Conservation (phyloP, 2,797 vertebrate species). For the Chelonia mydas region DNA sequence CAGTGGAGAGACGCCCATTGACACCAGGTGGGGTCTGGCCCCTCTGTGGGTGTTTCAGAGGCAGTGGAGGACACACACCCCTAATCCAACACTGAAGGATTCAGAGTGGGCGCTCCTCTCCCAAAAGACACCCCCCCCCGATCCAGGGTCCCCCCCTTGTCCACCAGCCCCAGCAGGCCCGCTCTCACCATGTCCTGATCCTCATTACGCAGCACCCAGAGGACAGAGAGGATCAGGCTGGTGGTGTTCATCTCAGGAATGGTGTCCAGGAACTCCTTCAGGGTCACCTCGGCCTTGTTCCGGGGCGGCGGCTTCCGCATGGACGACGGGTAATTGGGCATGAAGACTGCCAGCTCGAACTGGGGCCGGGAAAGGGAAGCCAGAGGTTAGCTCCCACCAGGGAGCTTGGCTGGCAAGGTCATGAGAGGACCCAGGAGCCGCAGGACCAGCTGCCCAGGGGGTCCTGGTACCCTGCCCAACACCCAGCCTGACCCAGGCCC, state of each 20-base stretch:
- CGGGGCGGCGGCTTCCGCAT: slow-evolving; percentile 84
- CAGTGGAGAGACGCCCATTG: no score
- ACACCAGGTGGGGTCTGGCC: no score
- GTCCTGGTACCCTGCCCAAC: no score
- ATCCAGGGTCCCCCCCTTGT: not conserved
- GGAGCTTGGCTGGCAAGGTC: no score
- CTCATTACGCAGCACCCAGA: slow-evolving; percentile 73
- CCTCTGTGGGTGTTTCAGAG: no score
- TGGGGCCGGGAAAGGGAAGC: slow-evolving; percentile 16
- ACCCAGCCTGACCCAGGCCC: no score
- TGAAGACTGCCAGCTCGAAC: slow-evolving; percentile 85
- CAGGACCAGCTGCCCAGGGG: no score
- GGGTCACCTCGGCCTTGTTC: slow-evolving; percentile 77
- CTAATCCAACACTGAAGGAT: not conserved
- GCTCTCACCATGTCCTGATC: slow-evolving; percentile 71
- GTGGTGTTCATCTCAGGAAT: slow-evolving; percentile 83
- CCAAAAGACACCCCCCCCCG: not conserved
- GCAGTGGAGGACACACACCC: no score
- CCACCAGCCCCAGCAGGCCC: slow-evolving; percentile 34
- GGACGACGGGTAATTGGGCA: slow-evolving; percentile 83
- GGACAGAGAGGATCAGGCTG: slow-evolving; percentile 69
- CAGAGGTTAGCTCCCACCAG: no score
- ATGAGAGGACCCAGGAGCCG: no score
- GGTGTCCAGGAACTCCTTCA: slow-evolving; percentile 78
- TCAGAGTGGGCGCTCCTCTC: no score